Evolutionary conservation across 2,113 vertebrate species (phyloP), one percentile per base, ranked within the genome.

Genomic region (Dasyprocta punctata): DNA sequence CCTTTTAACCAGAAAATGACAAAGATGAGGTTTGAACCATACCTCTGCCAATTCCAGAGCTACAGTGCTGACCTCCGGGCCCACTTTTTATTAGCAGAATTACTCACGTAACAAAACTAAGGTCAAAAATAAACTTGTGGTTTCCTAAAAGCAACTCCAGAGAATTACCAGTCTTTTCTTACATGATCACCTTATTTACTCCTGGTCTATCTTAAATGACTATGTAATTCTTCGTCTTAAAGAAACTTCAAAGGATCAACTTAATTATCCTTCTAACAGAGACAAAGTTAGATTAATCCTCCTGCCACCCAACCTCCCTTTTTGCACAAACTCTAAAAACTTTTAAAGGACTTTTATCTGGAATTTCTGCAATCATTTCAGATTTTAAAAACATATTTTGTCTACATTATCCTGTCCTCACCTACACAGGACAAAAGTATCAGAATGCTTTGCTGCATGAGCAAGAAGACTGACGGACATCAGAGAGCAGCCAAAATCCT

Each of bases 61-160:
- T 49, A 36, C 7, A 75, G 54, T 38, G 91, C 52, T 92, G 81
- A 80, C 30, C 22, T 85, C 49, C 47, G 80, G 19, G n/a, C 49
- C 56, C 49, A 73, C 28, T 14, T 71, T 94, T 86, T 56, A 89
- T 14, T 24, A 84, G 24, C 69, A 91, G 61, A 95, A 49, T 86
- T 38, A 94, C 56, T 63, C 4, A 61, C 61, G 82, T 54, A 81
- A 77, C 52, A 83, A 93, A 94, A 58, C 28, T 58, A 93, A 94
- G 82, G 67, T 54, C 69, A 92, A 83, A 96, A 93, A 86, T 60
- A 92, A 65, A 94, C 54, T 49, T 49, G 28, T 65, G n/a, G 56
- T 44, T 92, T 96, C 73, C 73, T 28, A 89, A 89, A 78, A 52
- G 69, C 63, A 85, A 89, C 49, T 67, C 38, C 52, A 92, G 38